Conservation (phyloP, 2,113 vertebrate genomes). For the Dasyprocta punctata region DNA sequence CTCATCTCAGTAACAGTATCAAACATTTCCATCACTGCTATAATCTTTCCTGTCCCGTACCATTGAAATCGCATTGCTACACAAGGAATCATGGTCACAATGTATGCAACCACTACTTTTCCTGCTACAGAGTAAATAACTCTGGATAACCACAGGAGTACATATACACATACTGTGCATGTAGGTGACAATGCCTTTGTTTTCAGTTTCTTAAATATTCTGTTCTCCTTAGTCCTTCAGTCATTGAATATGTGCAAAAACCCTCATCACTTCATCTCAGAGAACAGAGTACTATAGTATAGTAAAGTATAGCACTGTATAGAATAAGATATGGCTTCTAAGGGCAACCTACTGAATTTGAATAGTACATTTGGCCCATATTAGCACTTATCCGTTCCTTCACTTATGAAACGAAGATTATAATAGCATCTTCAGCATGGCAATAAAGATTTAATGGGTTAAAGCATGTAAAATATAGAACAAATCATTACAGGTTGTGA, state of each 20-base stretch:
- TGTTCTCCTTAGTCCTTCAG: background rate
- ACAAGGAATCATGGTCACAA: background rate
- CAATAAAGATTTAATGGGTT: background rate
- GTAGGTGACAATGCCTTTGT: no score
- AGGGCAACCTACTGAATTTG: background rate
- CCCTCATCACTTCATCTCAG: background rate
- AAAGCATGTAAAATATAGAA: background rate
- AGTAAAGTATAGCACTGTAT: background rate
- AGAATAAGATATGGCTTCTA: background rate
- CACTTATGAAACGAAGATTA: background rate
- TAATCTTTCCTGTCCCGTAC: background rate
- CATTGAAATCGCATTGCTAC: background rate
- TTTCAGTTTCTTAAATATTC: background rate
- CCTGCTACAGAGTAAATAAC: background rate
- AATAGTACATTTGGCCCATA: background rate
- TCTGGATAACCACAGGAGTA: background rate
- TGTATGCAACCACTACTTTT: background rate
- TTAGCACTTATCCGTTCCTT: background rate
- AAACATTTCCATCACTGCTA: background rate
- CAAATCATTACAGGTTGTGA: background rate
- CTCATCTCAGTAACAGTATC: background rate
- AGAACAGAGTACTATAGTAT: background rate
- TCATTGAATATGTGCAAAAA: background rate
- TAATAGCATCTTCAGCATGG: background rate
- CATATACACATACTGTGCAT: no score